Evolutionary conservation across 2,888 invertebrate species (phyloP).

Genomic region (Eristalis pertinax): DNA sequence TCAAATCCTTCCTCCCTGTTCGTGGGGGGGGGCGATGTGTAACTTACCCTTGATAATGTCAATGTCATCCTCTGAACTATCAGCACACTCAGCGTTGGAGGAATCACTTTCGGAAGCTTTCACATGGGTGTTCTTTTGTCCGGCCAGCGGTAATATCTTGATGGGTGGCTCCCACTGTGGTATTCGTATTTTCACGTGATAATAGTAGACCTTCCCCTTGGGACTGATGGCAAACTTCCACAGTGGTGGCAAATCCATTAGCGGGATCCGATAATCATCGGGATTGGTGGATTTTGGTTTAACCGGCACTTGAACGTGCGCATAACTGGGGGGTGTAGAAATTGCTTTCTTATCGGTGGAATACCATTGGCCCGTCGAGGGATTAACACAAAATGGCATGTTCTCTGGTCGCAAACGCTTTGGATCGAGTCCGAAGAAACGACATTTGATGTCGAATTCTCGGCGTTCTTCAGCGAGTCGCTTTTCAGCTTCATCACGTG

Average conservation of each 20-base stretch:
- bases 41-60: constrained; percentile 73
- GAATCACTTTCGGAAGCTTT: constrained; percentile 72
- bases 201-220: constrained; percentile 94
- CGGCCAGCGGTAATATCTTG: constrained; percentile 77
- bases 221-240: constrained; percentile 94
- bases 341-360: constrained; percentile 77
- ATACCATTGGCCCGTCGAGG: constrained; percentile 80
- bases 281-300: constrained; percentile 76
- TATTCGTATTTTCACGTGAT: constrained; percentile 89
- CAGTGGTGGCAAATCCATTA: constrained; percentile 88
- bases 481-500: constrained; percentile 80
- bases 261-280: constrained; percentile 80
- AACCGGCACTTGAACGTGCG: constrained; percentile 76
- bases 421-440: constrained; percentile 79
- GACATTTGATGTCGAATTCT: constrained; percentile 79
- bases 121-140: constrained; percentile 57
- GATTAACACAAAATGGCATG: constrained; percentile 80
- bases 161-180: constrained; percentile 91
- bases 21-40: not conserved
- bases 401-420: constrained; percentile 76
- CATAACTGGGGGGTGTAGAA: constrained; percentile 78
- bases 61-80: constrained; percentile 75
- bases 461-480: constrained; percentile 78
- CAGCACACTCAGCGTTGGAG: constrained; percentile 60
- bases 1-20: not conserved